These are phyloP conservation scores for Tauraco hartlaubi DNA, from an alignment of 2,797 vertebrate species.

Conservation along the genomic window DNA sequence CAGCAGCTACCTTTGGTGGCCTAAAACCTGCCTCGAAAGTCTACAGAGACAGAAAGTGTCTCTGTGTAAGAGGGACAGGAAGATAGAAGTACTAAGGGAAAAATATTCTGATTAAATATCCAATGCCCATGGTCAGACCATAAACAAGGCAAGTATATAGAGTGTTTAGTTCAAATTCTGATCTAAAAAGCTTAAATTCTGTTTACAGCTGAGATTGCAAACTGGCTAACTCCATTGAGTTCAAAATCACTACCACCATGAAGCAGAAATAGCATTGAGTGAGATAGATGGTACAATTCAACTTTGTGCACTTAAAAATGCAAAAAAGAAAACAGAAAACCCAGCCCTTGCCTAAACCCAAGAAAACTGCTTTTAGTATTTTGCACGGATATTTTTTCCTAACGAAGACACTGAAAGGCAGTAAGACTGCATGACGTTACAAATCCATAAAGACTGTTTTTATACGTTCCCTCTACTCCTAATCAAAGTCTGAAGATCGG, in stretches of 20 bases:
- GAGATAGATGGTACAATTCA: background rate
- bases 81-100: background rate
- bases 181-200: background rate
- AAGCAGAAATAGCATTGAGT: background rate
- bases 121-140: background rate
- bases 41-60: background rate
- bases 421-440: background rate
- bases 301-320: background rate
- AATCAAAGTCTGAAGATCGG: background rate
- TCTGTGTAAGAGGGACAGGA: background rate
- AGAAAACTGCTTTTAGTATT: background rate
- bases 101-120: background rate
- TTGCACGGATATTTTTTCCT: background rate
- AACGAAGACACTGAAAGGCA: background rate
- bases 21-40: background rate
- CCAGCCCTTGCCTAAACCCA: fast-evolving
- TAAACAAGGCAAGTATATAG: background rate
- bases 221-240: background rate
- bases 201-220: background rate
- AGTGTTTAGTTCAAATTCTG: background rate
- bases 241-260: background rate
- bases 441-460: background rate
- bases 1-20: background rate
- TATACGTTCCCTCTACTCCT: background rate
- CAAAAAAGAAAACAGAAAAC: fast-evolving